Percentiles rank a stretch among this genome's conserved stretches.
These are phyloP conservation scores for Epiblema foenella DNA, from an alignment of 2,888 invertebrate species.

Conservation along the genomic window DNA sequence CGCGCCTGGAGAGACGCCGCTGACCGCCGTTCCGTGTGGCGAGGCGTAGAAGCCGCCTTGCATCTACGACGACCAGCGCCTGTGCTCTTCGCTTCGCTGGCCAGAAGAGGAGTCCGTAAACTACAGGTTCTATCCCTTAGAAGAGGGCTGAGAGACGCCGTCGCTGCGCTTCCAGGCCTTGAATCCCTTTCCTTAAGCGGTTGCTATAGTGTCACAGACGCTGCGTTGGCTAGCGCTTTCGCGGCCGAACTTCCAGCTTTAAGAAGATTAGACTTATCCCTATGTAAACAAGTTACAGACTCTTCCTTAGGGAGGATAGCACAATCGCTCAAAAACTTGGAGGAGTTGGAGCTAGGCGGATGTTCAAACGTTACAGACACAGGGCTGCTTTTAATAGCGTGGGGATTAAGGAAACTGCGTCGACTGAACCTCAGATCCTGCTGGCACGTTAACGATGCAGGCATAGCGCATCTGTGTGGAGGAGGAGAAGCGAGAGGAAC, in stretches of 20 bases:
- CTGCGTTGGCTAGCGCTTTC: slow-evolving; percentile 93
- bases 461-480: slow-evolving; percentile 94
- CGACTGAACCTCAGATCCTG: slow-evolving; percentile 95
- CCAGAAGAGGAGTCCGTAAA: slow-evolving; percentile 93
- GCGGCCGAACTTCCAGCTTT: slow-evolving; percentile 90
- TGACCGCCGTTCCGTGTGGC: slow-evolving; percentile 96
- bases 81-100: slow-evolving; percentile 93
- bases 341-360: slow-evolving; percentile 95
- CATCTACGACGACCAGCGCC: slow-evolving; percentile 94
- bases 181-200: slow-evolving; percentile 96
- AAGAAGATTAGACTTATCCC: slow-evolving; percentile 92
- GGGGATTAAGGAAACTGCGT: slow-evolving; percentile 93
- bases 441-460: slow-evolving; percentile 96
- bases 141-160: slow-evolving; percentile 92
- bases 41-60: slow-evolving; percentile 95
- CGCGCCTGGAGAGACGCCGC: slow-evolving; percentile 96
- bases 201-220: slow-evolving; percentile 96
- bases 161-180: slow-evolving; percentile 93
- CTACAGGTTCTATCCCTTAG: slow-evolving; percentile 95
- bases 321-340: slow-evolving; percentile 92
- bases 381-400: slow-evolving; percentile 93
- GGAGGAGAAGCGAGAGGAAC: slow-evolving; percentile 91
- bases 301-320: slow-evolving; percentile 93
- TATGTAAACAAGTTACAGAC: slow-evolving; percentile 98
- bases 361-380: slow-evolving; percentile 96